phyloP scores from a whole-genome alignment of 2,888 invertebrate genomes.

The Sesamia inferens region DNA sequence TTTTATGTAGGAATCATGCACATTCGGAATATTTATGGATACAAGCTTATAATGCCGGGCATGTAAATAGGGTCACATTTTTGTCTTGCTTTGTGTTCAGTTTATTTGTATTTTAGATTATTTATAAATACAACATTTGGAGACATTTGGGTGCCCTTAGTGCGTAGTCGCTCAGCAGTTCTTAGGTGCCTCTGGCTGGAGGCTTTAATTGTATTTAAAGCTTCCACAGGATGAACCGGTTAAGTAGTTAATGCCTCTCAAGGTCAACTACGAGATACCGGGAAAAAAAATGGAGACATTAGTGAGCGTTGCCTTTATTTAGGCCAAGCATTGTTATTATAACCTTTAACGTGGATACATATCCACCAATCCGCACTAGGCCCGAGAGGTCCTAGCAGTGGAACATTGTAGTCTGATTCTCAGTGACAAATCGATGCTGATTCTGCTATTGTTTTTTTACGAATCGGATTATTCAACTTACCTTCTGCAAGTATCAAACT shows the following conservation, averaged over 20 bases:
- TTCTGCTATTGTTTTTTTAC: background rate
- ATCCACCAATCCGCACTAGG: background rate
- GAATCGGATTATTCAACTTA: background rate
- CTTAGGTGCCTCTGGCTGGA: too few species aligned
- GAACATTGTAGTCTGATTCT: background rate
- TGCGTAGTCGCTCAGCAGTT: too few species aligned
- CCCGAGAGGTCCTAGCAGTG: too few species aligned
- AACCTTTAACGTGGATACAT: background rate
- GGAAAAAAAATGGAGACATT: background rate
- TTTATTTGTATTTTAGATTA: slow-evolving; percentile 40
- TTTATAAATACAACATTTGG: slow-evolving; percentile 36
- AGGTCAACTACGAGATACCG: too few species aligned
- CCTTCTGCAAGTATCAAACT: background rate
- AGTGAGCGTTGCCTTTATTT: slow-evolving; percentile 13
- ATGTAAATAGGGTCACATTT: slow-evolving; percentile 55
- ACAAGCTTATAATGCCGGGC: slow-evolving; percentile 28
- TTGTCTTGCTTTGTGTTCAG: slow-evolving; percentile 28
- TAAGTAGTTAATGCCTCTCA: too few species aligned
- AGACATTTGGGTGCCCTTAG: too few species aligned
- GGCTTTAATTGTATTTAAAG: too few species aligned
- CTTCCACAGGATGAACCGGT: too few species aligned
- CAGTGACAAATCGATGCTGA: too few species aligned
- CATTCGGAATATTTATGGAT: slow-evolving; percentile 50
- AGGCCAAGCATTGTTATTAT: background rate
- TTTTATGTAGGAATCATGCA: slow-evolving; percentile 50